A percentile compares a stretch with the other conserved stretches of the same genome.
Evolutionary conservation across 2,888 invertebrate genomes (phyloP).

Genomic region (Pollenia amentaria): DNA sequence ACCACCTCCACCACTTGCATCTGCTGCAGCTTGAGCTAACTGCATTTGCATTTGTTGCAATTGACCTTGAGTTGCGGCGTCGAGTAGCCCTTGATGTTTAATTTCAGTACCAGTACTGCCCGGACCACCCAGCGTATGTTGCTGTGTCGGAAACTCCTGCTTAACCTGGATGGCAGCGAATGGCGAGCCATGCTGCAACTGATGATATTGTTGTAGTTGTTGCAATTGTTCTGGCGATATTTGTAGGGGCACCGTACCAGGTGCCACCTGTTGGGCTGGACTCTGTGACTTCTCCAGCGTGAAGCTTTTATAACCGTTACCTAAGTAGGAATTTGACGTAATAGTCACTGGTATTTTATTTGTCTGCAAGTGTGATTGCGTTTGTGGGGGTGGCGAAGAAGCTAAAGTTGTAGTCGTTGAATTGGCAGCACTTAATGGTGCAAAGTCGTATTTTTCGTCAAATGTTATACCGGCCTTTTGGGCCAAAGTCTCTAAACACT

Average conservation of each 20-base stretch:
- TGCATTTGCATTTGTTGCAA: slow-evolving; percentile 85
- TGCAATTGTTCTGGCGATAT: slow-evolving; percentile 86
- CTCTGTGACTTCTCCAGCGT: slow-evolving; percentile 87
- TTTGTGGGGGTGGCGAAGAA: slow-evolving; percentile 44
- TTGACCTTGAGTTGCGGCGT: slow-evolving; percentile 85
- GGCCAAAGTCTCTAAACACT: slow-evolving; percentile 90
- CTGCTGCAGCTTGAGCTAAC: slow-evolving; percentile 81
- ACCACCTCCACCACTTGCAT: slow-evolving; percentile 77
- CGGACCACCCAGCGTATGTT: slow-evolving; percentile 74
- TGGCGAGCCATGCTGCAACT: slow-evolving; percentile 87
- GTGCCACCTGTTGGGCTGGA: slow-evolving; percentile 84
- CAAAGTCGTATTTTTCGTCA: slow-evolving; percentile 90
- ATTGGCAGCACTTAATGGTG: slow-evolving; percentile 83
- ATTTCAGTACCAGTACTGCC: slow-evolving; percentile 76
- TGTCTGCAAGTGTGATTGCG: slow-evolving; percentile 49
- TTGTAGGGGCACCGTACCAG: slow-evolving; percentile 83
- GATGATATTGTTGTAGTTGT: slow-evolving; percentile 86
- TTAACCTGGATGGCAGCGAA: slow-evolving; percentile 84
- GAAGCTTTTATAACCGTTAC: slow-evolving; percentile 67
- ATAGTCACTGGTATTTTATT: slow-evolving; percentile 37
- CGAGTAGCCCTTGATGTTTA: slow-evolving; percentile 84
- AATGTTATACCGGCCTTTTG: slow-evolving; percentile 91
- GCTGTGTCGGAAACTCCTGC: slow-evolving; percentile 82
- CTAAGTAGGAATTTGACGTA: slow-evolving; percentile 38
- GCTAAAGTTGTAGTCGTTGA: slow-evolving; percentile 76